Base-by-base conservation (phyloP, 2,113 vertebrate species). In the Calcarius ornatus region DNA sequence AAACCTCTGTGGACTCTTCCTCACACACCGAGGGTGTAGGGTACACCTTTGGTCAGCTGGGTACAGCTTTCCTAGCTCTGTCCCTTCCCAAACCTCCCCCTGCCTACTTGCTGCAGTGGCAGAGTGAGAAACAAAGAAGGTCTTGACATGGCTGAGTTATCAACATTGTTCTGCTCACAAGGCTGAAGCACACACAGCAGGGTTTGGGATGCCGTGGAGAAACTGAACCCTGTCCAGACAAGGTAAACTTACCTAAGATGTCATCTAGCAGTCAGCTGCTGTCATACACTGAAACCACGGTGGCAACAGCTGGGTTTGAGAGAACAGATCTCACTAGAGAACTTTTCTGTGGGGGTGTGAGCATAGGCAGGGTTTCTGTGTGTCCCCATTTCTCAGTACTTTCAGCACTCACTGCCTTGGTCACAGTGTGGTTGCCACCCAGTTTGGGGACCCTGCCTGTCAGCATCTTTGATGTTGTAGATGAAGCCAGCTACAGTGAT, bases 21-120 rank as follows among this genome's bases (percentile, higher is more conserved):
- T 90, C 35, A 38, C 0, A 0, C 9, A 68, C 48, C 54, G 40
- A 3, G 42, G 5, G 6, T 83, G 28, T 48, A 22, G 50, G 60
- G 45, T 68, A 86, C n/a, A 45, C 20, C 42, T 84, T 54, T 37
- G 53, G 11, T 65, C n/a, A 16, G 8, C 5, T 60, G 65, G 17
- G 20, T 45, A 64, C 75, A 63, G 3, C 73, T 64, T 78, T 60
- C 33, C 48, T 1, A 3, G 17, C 78, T 71, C 51, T 68, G 65
- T 81, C 53, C 43, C 40, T 51, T 90, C 48, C n/a, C 16, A 48
- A 2, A 23, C 25, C 27, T 51, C 6, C 11, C 28, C 43, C n/a
- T 86, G 37, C 43, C 66, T 56, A 12, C 45, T 83, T 30, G 2
- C 40, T 69, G 20, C 1, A 2, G 72, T 17, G 50, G 6, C 68